Evolutionary conservation across 2,113 vertebrate species (phyloP).

Genomic region (Chloropsis hardwickii): DNA sequence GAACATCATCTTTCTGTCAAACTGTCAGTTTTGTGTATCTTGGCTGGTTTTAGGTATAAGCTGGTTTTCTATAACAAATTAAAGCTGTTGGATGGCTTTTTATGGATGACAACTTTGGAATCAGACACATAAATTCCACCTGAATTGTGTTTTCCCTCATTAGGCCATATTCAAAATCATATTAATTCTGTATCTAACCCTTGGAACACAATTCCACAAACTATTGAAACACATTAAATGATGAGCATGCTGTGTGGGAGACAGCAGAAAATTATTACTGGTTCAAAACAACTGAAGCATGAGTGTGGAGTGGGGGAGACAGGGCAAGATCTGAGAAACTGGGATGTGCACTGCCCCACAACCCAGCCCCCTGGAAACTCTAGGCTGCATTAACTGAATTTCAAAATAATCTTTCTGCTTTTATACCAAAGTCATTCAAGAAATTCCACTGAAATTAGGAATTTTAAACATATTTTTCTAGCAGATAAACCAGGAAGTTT

Average conservation of each 20-base stretch:
- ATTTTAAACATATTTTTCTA: not conserved
- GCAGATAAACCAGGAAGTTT: not conserved
- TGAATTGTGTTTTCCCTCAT: not conserved
- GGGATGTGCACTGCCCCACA: not conserved
- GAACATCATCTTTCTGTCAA: not conserved
- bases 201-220: not conserved
- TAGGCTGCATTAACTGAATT: not conserved
- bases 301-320: not conserved
- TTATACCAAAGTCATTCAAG: not conserved
- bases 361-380: accelerated
- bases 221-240: not conserved
- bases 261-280: not conserved
- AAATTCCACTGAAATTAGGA: not conserved
- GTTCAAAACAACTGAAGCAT: not conserved
- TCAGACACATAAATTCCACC: not conserved
- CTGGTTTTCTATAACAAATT: not conserved
- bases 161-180: not conserved
- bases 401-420: not conserved
- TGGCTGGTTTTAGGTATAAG: not conserved
- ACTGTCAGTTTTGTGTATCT: not conserved
- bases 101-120: not conserved
- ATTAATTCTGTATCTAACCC: not conserved
- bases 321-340: not conserved
- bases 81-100: not conserved
- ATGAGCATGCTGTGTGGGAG: not conserved